Conservation (phyloP, 92 coral and sea anemone genomes). For the Epizoanthus rinbou region DNA sequence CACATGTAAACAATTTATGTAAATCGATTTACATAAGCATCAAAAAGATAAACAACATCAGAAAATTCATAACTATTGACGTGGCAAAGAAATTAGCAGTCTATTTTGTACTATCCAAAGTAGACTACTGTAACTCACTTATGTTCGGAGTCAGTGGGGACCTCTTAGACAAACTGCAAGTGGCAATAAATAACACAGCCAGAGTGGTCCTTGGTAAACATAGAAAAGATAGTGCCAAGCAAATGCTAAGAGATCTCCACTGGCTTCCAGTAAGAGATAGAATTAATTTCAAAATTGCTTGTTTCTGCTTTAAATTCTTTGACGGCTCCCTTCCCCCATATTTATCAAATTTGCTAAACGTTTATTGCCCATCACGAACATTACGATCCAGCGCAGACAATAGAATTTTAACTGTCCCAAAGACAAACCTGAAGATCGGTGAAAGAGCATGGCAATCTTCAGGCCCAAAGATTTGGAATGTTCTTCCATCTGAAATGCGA, state of each 20-base stretch:
- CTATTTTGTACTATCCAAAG: neutral
- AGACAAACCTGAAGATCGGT: neutral
- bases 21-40: neutral
- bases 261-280: constrained; percentile 7
- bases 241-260: constrained; percentile 8
- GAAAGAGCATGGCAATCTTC: too few species aligned
- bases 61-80: constrained; percentile 7
- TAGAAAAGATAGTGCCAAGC: constrained; percentile 1
- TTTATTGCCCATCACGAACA: neutral
- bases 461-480: too few species aligned
- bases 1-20: constrained; percentile 6
- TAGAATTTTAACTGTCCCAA: neutral
- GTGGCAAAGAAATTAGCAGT: neutral
- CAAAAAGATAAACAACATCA: neutral
- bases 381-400: neutral
- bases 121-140: neutral
- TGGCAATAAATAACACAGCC: neutral
- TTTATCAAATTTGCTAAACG: neutral
- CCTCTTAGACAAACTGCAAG: neutral
- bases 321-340: neutral
- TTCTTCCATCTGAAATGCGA: too few species aligned
- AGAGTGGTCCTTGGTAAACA: constrained; percentile 6
- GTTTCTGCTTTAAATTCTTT: neutral
- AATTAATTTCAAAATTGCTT: constrained; percentile 8
- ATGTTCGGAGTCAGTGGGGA: constrained; percentile 6